phyloP scores from a whole-genome alignment of 2,888 invertebrate genomes.

The Orchesella flavescens region DNA sequence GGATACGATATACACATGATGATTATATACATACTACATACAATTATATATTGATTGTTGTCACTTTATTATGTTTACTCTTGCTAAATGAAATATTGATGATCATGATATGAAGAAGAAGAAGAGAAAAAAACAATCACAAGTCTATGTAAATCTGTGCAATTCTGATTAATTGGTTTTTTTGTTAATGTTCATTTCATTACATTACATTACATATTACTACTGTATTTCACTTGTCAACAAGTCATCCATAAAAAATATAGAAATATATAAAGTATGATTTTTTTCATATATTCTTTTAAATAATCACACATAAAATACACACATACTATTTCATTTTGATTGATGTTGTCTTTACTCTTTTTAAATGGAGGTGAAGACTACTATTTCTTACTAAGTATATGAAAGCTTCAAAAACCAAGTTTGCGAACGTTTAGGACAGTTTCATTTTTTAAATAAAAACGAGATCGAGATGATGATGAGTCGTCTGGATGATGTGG shows the following conservation, averaged over 20 bases:
- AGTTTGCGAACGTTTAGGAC: constrained; percentile 60
- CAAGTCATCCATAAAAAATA: background rate
- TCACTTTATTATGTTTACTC: too few relatives aligned
- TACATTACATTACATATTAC: background rate
- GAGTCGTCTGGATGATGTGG: constrained; percentile 9
- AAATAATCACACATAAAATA: background rate
- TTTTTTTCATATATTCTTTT: constrained; percentile 28
- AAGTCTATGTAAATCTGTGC: too few relatives aligned
- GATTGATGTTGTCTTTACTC: constrained; percentile 6
- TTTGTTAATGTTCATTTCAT: background rate
- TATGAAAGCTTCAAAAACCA: constrained; percentile 49
- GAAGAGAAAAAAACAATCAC: background rate
- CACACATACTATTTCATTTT: background rate
- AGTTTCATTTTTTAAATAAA: constrained; percentile 35
- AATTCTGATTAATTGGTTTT: background rate
- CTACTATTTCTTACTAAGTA: constrained; percentile 1
- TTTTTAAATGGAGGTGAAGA: background rate
- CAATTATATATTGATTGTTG: too few relatives aligned
- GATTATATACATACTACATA: too few relatives aligned
- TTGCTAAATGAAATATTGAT: background rate
- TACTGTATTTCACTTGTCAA: background rate
- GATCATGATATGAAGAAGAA: background rate
- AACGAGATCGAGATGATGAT: constrained; percentile 30
- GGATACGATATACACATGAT: too few relatives aligned
- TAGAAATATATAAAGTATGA: background rate